Evolutionary conservation across 2,888 invertebrate species (phyloP).

Genomic region (Ennomos erosarius): DNA sequence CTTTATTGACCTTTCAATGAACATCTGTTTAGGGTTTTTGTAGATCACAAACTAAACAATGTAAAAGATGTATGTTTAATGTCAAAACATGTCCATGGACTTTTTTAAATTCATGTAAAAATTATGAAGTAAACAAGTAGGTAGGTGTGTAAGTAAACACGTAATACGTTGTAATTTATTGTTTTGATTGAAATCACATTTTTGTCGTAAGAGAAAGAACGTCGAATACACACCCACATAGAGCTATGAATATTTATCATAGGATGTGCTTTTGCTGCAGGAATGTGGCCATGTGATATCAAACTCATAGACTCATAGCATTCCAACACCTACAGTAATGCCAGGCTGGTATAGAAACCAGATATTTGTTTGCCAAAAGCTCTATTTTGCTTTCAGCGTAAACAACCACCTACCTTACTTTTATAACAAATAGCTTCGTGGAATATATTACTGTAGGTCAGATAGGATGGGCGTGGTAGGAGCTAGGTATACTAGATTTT

Average conservation of each 20-base stretch:
- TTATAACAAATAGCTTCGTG: constrained; percentile 13
- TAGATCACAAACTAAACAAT: no score
- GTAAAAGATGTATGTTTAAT: no score
- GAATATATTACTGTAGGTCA: constrained; percentile 10
- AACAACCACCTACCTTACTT: constrained; percentile 23
- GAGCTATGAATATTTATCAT: constrained; percentile 42
- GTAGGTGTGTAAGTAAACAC: constrained; percentile 44
- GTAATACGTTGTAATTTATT: constrained; percentile 47
- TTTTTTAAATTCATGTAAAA: constrained; percentile 1
- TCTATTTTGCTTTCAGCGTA: constrained; percentile 21
- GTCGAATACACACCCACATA: constrained; percentile 31
- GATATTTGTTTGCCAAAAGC: constrained; percentile 21
- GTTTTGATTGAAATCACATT: constrained; percentile 52
- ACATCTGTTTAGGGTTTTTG: no score
- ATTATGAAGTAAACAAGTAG: constrained; percentile 17
- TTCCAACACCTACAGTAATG: constrained; percentile 29
- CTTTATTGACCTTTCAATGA: no score
- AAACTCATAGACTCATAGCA: constrained; percentile 3
- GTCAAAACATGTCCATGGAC: no score
- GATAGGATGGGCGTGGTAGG: constrained; percentile 2
- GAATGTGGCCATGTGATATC: constrained; percentile 20
- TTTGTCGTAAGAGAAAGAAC: constrained; percentile 49
- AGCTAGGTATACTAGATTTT: not conserved
- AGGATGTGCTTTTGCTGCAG: constrained; percentile 9
- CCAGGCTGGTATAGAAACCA: constrained; percentile 25